A percentile compares a stretch with the other conserved stretches of the same genome.
Evolutionary conservation across 2,888 invertebrate genomes (phyloP).

Genomic region (Melieria picta): DNA sequence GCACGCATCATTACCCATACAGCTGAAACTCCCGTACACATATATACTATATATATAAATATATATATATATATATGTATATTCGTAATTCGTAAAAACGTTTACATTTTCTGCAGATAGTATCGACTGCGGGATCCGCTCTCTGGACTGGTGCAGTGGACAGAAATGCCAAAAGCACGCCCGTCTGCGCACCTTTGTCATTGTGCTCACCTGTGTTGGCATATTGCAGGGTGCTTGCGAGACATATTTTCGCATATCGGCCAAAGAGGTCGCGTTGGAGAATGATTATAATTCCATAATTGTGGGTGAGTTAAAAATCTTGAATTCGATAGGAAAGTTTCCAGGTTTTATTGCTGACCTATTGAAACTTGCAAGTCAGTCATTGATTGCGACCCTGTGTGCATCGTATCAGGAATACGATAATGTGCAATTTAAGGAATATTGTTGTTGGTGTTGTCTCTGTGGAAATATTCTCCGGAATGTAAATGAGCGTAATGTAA

Average conservation of each 20-base stretch:
- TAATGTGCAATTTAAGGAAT: too few relatives aligned
- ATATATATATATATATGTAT: background rate
- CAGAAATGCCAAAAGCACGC: conserved; percentile 66
- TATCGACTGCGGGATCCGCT: conserved; percentile 68
- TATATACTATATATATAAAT: background rate
- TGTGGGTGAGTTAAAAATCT: conserved; percentile 63
- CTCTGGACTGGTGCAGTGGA: conserved; percentile 67
- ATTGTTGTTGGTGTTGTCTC: too few relatives aligned
- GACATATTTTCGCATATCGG: conserved; percentile 68
- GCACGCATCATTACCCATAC: background rate
- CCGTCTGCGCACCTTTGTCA: conserved; percentile 66
- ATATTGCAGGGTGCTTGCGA: conserved; percentile 67
- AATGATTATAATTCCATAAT: conserved; percentile 65
- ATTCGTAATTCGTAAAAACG: background rate
- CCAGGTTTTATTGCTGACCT: too few relatives aligned
- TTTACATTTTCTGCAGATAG: conserved; percentile 54
- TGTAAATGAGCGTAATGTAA: too few relatives aligned
- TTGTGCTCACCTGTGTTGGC: conserved; percentile 61
- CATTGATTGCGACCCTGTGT: too few relatives aligned
- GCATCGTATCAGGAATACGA: too few relatives aligned
- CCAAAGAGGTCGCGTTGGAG: conserved; percentile 66
- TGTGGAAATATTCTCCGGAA: too few relatives aligned
- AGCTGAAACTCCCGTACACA: too few relatives aligned
- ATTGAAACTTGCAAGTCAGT: too few relatives aligned
- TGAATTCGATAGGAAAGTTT: too few relatives aligned